A percentile compares a stretch with the other conserved stretches of the same genome.
These are phyloP conservation scores for Todiramphus saurophagus DNA, from an alignment of 2,113 vertebrate species.

Conservation along the genomic window DNA sequence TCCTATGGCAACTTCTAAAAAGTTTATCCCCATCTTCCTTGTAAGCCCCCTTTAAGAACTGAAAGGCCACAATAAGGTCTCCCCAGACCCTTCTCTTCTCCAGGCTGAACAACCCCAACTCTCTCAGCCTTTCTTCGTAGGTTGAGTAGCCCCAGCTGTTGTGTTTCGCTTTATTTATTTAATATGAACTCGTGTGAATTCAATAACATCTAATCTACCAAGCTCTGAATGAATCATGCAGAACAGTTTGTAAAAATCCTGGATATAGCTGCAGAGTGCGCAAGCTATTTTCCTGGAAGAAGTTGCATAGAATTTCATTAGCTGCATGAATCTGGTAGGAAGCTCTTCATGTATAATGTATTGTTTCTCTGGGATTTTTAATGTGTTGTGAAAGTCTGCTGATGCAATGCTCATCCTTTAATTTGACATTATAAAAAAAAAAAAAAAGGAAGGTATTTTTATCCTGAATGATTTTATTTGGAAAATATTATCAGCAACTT, in stretches of 20 bases:
- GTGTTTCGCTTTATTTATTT: conserved; percentile 51
- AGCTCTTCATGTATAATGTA: conserved; percentile 14
- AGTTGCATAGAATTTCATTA: conserved; percentile 30
- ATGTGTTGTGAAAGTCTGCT: conserved; percentile 42
- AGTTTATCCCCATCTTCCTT: background rate
- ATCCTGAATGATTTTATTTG: conserved; percentile 6
- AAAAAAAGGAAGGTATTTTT: conserved; percentile 14
- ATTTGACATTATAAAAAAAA: conserved; percentile 1
- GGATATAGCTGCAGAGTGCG: background rate
- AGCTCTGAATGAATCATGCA: conserved; percentile 36
- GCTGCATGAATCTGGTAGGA: conserved; percentile 22
- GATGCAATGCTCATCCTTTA: conserved; percentile 4
- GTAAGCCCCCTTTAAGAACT: background rate
- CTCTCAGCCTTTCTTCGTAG: background rate
- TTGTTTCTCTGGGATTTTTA: conserved; percentile 35
- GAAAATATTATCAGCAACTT: background rate
- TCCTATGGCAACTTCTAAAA: background rate
- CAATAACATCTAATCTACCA: conserved; percentile 37
- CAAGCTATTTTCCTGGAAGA: conserved; percentile 53
- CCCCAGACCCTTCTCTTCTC: background rate
- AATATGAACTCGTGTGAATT: conserved; percentile 47
- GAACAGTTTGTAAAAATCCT: conserved; percentile 56
- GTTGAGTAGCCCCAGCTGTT: conserved; percentile 60
- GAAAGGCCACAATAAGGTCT: background rate
- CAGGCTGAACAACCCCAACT: background rate